Percentiles rank a stretch among this genome's conserved stretches.
Evolutionary conservation across 53 echinoderm and acorn worm species (phyloP).

Genomic region (Pentamera pediparva): DNA sequence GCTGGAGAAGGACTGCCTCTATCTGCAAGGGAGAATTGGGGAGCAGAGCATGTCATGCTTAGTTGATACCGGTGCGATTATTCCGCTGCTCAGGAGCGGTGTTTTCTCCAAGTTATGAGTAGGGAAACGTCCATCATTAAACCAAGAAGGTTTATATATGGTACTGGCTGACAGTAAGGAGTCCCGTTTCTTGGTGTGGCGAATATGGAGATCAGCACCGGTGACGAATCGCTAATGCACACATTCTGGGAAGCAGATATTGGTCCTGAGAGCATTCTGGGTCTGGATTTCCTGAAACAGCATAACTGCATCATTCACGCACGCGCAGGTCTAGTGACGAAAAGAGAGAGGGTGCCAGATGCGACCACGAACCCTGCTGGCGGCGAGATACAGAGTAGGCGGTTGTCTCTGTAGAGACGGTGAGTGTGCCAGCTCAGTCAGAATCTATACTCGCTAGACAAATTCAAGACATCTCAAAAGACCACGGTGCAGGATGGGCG

Average conservation of each 20-base stretch:
- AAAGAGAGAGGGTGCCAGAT: no score
- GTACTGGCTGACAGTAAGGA: neutral
- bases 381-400: neutral
- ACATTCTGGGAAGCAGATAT: neutral
- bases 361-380: no score
- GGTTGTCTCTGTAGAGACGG: neutral
- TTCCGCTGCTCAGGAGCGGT: neutral
- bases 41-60: neutral
- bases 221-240: neutral
- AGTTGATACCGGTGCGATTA: neutral
- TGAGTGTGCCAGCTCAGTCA: neutral
- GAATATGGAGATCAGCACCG: neutral
- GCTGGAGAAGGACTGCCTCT: neutral
- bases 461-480: neutral
- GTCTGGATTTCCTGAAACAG: conserved; percentile 4
- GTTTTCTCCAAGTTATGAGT: neutral
- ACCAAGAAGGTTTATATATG: neutral
- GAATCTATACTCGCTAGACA: neutral
- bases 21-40: neutral
- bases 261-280: conserved; percentile 4
- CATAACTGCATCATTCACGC: conserved; percentile 15
- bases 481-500: no score
- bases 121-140: neutral
- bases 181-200: conserved; percentile 1
- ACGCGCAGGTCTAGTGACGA: neutral